phyloP scores from a whole-genome alignment of 1,140 invertebrate species.

The Geopemphigus sp. region DNA sequence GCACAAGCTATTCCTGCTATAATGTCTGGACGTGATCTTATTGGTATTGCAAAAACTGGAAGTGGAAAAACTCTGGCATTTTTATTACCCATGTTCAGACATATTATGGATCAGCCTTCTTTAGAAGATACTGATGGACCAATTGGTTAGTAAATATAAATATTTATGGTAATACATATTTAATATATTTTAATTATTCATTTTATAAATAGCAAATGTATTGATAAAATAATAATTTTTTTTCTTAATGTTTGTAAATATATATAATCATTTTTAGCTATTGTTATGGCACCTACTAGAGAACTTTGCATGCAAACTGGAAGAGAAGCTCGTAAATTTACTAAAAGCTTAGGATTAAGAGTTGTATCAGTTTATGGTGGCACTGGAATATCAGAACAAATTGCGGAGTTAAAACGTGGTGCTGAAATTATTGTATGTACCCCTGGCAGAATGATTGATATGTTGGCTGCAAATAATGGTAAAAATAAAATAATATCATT shows the following conservation, averaged over 20 bases:
- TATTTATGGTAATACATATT: neutral
- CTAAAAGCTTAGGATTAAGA: conserved; percentile 79
- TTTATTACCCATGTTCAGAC: conserved; percentile 96
- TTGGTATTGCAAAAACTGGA: conserved; percentile 98
- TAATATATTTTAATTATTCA: neutral
- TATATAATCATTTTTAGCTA: conserved; percentile 57
- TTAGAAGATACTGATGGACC: conserved; percentile 96
- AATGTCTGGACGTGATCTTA: conserved; percentile 94
- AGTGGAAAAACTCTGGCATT: conserved; percentile 99
- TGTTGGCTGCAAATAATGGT: conserved; percentile 94
- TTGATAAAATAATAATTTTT: neutral
- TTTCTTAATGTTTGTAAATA: neutral
- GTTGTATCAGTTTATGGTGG: conserved; percentile 98
- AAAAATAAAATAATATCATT: neutral
- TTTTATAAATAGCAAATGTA: neutral
- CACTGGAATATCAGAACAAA: conserved; percentile 95
- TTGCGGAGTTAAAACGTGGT: conserved; percentile 95
- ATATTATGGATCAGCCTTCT: conserved; percentile 91
- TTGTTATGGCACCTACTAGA: conserved; percentile 97
- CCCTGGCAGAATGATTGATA: conserved; percentile 99
- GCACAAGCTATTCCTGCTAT: conserved; percentile 98
- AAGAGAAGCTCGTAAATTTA: conserved; percentile 94
- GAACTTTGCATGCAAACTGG: conserved; percentile 99
- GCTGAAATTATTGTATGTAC: conserved; percentile 99
- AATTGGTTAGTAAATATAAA: conserved; percentile 63